These are phyloP conservation scores for Xiphophorus maculatus DNA, from an alignment of 2,113 vertebrate genomes.

Conservation along the genomic window DNA sequence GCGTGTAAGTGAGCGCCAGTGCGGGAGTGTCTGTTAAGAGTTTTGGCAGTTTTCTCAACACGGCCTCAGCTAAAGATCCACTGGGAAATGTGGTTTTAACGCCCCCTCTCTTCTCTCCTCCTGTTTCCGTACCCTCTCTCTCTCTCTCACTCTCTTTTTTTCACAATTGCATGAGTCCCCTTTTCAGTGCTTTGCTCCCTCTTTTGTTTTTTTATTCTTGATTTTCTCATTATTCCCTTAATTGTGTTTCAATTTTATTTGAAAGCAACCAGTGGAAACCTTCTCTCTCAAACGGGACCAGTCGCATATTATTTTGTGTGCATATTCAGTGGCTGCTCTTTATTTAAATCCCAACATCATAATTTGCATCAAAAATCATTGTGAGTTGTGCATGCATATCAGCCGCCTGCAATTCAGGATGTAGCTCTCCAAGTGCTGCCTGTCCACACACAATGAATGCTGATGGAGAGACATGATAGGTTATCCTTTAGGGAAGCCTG, in stretches of 20 bases:
- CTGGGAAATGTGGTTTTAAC: conserved; percentile 72
- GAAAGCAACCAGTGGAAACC: conserved; percentile 21
- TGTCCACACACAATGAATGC: conserved; percentile 65
- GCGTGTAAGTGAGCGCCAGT: conserved; percentile 52
- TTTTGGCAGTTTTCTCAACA: conserved; percentile 67
- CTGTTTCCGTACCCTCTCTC: conserved; percentile 29
- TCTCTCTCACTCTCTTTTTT: conserved; percentile 39
- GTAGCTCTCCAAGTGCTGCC: conserved; percentile 30
- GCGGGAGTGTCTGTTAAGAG: conserved; percentile 60
- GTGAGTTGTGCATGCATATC: conserved; percentile 18
- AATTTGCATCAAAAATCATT: conserved; percentile 53
- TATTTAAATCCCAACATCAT: conserved; percentile 42
- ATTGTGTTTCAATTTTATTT: conserved; percentile 11
- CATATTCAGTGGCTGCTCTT: conserved; percentile 29
- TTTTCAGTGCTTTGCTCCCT: conserved; percentile 18
- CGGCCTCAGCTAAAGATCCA: conserved; percentile 63
- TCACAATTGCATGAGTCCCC: conserved; percentile 42
- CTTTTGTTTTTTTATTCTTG: conserved; percentile 14
- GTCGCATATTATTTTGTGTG: neutral
- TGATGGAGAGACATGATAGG: conserved; percentile 66
- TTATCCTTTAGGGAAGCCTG: conserved; percentile 56
- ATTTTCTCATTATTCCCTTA: conserved; percentile 9
- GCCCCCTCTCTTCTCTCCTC: conserved; percentile 62
- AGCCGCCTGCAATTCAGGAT: conserved; percentile 32
- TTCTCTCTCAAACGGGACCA: conserved; percentile 6